phyloP scores from a whole-genome alignment of 2,888 invertebrate genomes.

The Helicoverpa assulta region DNA sequence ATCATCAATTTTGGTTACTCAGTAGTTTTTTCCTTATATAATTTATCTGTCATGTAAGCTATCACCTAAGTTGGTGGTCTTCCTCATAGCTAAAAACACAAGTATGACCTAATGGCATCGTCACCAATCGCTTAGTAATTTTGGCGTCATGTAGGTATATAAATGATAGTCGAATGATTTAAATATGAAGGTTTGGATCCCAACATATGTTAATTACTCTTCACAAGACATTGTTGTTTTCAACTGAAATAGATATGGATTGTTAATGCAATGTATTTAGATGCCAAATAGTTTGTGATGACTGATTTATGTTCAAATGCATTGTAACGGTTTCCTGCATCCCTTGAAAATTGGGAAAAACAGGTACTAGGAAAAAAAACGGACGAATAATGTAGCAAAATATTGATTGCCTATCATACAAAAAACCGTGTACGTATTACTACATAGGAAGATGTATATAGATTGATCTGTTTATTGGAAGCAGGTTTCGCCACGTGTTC shows the following conservation, averaged over 20 bases:
- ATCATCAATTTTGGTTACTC: no score
- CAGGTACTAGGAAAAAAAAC: background rate
- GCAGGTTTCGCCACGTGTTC: slow-evolving; percentile 22
- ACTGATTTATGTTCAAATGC: slow-evolving; percentile 19
- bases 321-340: slow-evolving; percentile 6
- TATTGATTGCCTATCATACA: background rate
- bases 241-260: slow-evolving; percentile 1
- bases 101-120: background rate
- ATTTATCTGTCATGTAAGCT: slow-evolving; percentile 1
- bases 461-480: background rate
- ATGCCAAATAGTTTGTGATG: slow-evolving; percentile 22
- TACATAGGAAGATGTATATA: background rate
- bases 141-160: slow-evolving; percentile 3
- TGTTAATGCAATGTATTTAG: slow-evolving; percentile 9
- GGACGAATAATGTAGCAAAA: background rate
- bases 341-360: background rate
- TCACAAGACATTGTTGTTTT: background rate
- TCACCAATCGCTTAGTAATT: background rate
- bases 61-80: background rate
- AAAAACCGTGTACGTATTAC: background rate
- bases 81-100: slow-evolving; percentile 15
- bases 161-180: no score
- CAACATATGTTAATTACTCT: no score
- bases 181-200: no score
- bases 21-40: slow-evolving; percentile 3